A percentile compares a stretch with the other conserved stretches of the same genome.
These are phyloP conservation scores for Bombyx mandarina DNA, from an alignment of 1,140 invertebrate species.

Conservation along the genomic window DNA sequence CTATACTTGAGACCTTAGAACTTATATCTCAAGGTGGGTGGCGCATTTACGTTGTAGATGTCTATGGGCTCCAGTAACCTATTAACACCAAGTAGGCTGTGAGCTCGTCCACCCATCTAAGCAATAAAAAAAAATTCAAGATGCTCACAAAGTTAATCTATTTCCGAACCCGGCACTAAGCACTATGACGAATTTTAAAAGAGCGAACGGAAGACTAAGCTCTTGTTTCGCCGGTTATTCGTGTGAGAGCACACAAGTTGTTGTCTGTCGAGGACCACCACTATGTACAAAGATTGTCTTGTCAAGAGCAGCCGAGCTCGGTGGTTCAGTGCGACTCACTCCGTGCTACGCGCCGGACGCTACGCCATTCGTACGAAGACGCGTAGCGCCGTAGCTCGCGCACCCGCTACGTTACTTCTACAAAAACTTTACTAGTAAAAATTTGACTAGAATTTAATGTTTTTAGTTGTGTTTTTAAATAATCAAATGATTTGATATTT, in stretches of 20 bases:
- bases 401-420: constrained; percentile 22
- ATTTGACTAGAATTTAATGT: not conserved
- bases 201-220: constrained; percentile 40
- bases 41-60: too few species aligned
- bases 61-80: too few species aligned
- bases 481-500: constrained; percentile 8
- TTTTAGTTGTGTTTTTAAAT: not conserved
- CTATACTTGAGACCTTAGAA: too few species aligned
- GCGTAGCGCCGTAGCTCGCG: constrained; percentile 28
- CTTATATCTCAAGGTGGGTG: too few species aligned
- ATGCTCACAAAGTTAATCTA: too few species aligned
- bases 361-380: constrained; percentile 18
- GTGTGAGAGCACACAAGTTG: constrained; percentile 62
- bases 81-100: too few species aligned
- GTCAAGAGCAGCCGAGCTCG: constrained; percentile 35
- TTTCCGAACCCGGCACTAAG: constrained; percentile 10
- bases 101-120: too few species aligned
- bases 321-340: constrained; percentile 54
- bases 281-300: constrained; percentile 63
- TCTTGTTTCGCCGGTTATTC: constrained; percentile 41
- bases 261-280: constrained; percentile 52
- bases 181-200: constrained; percentile 22
- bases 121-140: too few species aligned
- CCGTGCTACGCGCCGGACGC: constrained; percentile 50
- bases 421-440: constrained; percentile 27